Evolutionary conservation across 2,888 invertebrate species (phyloP).

Genomic region (Oxystoma pomonae): DNA sequence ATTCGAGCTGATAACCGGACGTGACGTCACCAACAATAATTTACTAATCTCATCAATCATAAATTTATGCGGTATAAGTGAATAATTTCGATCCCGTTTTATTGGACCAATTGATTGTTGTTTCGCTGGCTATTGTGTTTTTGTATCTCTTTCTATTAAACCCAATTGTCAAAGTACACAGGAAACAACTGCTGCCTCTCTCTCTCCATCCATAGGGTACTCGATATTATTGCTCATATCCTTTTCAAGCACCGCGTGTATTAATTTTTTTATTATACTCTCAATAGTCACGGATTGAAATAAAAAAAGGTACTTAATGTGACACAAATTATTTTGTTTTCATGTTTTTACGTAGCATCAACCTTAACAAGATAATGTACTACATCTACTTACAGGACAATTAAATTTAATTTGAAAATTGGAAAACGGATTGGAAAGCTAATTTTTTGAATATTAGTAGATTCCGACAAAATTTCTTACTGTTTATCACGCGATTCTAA

Average conservation of each 20-base stretch:
- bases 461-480: too few relatives aligned
- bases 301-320: neutral
- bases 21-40: slow-evolving; percentile 47
- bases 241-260: slow-evolving; percentile 22
- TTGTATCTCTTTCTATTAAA: slow-evolving; percentile 27
- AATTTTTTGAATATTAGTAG: too few relatives aligned
- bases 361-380: neutral
- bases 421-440: too few relatives aligned
- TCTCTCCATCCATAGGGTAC: slow-evolving; percentile 23
- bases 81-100: slow-evolving; percentile 41
- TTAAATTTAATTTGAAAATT: too few relatives aligned
- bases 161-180: slow-evolving; percentile 19
- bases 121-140: slow-evolving; percentile 34
- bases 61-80: slow-evolving; percentile 47
- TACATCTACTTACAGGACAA: too few relatives aligned
- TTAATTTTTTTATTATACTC: slow-evolving; percentile 23
- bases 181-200: slow-evolving; percentile 15
- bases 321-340: neutral
- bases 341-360: neutral
- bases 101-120: slow-evolving; percentile 44
- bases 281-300: slow-evolving; percentile 14
- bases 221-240: slow-evolving; percentile 28
- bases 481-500: too few relatives aligned
- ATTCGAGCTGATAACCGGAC: slow-evolving; percentile 38
- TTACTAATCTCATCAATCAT: slow-evolving; percentile 49